A percentile compares a stretch with the other conserved stretches of the same genome.
Evolutionary conservation across 2,888 invertebrate species (phyloP).

Genomic region (Chydorus sphaericus): DNA sequence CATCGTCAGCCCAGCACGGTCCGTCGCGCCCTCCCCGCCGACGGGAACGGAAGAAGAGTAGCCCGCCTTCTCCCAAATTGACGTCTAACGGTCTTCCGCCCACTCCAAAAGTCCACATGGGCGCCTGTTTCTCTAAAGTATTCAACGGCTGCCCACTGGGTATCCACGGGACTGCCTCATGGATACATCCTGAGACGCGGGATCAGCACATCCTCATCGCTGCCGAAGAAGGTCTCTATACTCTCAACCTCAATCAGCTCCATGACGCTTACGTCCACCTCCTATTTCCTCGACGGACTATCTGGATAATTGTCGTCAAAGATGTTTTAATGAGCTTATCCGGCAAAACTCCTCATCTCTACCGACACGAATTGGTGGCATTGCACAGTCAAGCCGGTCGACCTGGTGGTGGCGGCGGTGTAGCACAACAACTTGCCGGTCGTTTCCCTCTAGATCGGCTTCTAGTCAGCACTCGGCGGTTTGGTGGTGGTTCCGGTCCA

Average conservation of each 20-base stretch:
- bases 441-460: conserved; percentile 20
- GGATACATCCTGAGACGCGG: conserved; percentile 93
- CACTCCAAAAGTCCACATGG: conserved; percentile 95
- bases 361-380: conserved; percentile 82
- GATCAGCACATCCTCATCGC: conserved; percentile 92
- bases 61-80: conserved; percentile 54
- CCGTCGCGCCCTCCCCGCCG: conserved; percentile 59
- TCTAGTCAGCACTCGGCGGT: conserved; percentile 79
- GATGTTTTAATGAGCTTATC: conserved; percentile 27
- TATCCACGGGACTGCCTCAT: conserved; percentile 95
- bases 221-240: conserved; percentile 96
- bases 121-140: conserved; percentile 90
- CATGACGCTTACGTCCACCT: conserved; percentile 96
- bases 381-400: conserved; percentile 44
- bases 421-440: too few relatives aligned
- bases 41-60: conserved; percentile 49
- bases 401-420: too few relatives aligned
- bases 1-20: too few relatives aligned
- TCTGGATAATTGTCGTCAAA: conserved; percentile 97
- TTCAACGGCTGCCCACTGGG: conserved; percentile 94
- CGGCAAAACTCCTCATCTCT: conserved; percentile 86
- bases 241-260: conserved; percentile 88
- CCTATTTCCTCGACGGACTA: conserved; percentile 81
- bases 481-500: too few relatives aligned
- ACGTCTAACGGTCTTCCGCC: conserved; percentile 91